These are phyloP conservation scores for Cotesia vestalis DNA, from an alignment of 1,140 invertebrate species.

Conservation along the genomic window DNA sequence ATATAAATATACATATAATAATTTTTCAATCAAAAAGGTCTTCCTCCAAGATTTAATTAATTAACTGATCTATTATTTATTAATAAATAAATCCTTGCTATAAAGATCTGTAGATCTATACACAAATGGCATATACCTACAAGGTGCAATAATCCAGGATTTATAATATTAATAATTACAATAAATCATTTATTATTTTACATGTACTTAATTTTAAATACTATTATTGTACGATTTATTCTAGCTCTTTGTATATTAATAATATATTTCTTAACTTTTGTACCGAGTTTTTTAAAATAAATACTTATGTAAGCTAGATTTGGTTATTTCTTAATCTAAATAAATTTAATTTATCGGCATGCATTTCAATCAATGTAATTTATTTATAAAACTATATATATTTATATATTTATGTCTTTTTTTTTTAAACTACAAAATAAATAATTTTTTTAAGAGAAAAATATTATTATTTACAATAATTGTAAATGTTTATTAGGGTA, in stretches of 20 bases:
- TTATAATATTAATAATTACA: not conserved
- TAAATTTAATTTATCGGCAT: too few relatives aligned
- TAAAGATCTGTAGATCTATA: not conserved
- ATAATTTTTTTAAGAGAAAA: too few relatives aligned
- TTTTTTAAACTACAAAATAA: too few relatives aligned
- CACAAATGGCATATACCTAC: not conserved
- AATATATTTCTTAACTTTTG: constrained; percentile 9
- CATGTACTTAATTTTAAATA: not conserved
- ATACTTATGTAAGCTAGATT: too few relatives aligned
- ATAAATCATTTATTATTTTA: not conserved
- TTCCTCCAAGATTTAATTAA: not conserved
- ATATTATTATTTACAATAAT: too few relatives aligned
- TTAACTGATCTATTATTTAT: not conserved
- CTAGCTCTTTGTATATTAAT: not conserved
- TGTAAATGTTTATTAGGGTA: too few relatives aligned
- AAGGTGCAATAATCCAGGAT: not conserved
- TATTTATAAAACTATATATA: too few relatives aligned
- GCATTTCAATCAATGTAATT: too few relatives aligned
- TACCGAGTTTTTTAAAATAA: constrained; percentile 3
- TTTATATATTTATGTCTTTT: too few relatives aligned
- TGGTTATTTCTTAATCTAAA: too few relatives aligned
- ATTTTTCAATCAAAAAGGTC: constrained; percentile 8
- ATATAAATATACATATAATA: not conserved
- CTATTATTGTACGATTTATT: constrained; percentile 3
- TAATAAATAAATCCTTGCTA: not conserved